Evolutionary conservation across 1,140 invertebrate species (phyloP).

Genomic region (Gryon sp.): DNA sequence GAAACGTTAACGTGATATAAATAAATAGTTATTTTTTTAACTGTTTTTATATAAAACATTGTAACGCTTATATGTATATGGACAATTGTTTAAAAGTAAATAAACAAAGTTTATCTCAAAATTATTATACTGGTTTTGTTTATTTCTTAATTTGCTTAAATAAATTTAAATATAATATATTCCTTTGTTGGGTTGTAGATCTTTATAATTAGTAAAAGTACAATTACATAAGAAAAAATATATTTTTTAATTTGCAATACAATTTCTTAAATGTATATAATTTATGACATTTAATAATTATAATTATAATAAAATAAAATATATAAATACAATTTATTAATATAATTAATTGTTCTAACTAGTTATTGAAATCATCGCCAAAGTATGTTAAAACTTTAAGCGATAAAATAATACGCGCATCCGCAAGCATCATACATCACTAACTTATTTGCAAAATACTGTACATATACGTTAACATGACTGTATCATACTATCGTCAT

Average conservation of each 20-base stretch:
- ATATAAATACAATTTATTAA: conserved; percentile 21
- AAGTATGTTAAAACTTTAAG: neutral
- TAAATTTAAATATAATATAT: too few relatives aligned
- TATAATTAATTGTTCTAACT: conserved; percentile 9
- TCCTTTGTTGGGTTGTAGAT: too few relatives aligned
- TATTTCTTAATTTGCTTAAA: too few relatives aligned
- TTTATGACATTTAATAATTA: neutral
- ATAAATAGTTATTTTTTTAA: conserved; percentile 11
- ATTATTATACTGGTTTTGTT: too few relatives aligned
- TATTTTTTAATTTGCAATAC: conserved; percentile 12
- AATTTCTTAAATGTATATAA: conserved; percentile 12
- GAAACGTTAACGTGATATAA: neutral
- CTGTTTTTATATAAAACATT: neutral
- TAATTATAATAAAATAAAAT: neutral
- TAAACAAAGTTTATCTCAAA: conserved; percentile 3
- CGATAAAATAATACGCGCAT: too few relatives aligned
- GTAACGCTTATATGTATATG: neutral
- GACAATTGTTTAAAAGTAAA: neutral
- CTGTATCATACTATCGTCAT: conserved; percentile 2
- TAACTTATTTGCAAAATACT: conserved; percentile 41
- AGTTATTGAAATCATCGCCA: too few relatives aligned
- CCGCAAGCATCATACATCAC: conserved; percentile 2
- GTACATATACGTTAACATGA: conserved; percentile 15
- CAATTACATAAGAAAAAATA: too few relatives aligned
- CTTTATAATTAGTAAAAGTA: neutral